Base-by-base conservation (phyloP, 2,888 invertebrate genomes). In the Camptogramma bilineatum region DNA sequence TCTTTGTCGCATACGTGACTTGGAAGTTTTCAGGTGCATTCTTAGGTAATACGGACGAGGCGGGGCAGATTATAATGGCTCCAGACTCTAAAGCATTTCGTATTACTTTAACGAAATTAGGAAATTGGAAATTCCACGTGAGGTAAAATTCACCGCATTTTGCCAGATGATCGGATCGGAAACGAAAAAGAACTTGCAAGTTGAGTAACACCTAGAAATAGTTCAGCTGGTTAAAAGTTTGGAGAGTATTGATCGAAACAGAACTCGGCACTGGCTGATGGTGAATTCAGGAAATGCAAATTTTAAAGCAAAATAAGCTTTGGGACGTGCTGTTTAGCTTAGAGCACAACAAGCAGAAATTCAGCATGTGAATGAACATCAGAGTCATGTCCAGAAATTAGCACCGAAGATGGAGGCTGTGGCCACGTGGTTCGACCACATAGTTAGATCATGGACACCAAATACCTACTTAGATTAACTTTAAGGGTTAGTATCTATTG, bases 1-100 rank as follows among this genome's bases (percentile, higher is more conserved):
- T 75, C 68, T 72, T 72, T 72, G 66, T 73, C 62, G 54, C 59
- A 51, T 69, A 77, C 76, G 79, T 81, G 76, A 77, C 76, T 76
- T 74, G 72, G 48, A 60, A 76, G 67, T 18, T 47, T 54, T 9
- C 24, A 24, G 39, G 42, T 56, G 34, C 39, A 58, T 51, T 21
- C 31, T 47, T 39, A 24, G 52, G 58, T 63, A 54, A 57, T 53
- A 56, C 44, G 52, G 31, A 60, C 50, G 46, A 57, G 51, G 24
- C 60, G 19, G 28, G 42, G 53, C 50, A 51, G 42, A 60, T 63
- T 60, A 63, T 52, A 60, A 62, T 50, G 16, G 44, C 39, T 24
- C n/a, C 9, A 44, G 10, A 21, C 42, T 44, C 28, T 44, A n/a
- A 54, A 17, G 54, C 54, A 54, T 46, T 28, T 54, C 7, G 46